These are phyloP conservation scores for Dyspetes luteomarginatus DNA, from an alignment of 2,888 invertebrate genomes.

Conservation along the genomic window DNA sequence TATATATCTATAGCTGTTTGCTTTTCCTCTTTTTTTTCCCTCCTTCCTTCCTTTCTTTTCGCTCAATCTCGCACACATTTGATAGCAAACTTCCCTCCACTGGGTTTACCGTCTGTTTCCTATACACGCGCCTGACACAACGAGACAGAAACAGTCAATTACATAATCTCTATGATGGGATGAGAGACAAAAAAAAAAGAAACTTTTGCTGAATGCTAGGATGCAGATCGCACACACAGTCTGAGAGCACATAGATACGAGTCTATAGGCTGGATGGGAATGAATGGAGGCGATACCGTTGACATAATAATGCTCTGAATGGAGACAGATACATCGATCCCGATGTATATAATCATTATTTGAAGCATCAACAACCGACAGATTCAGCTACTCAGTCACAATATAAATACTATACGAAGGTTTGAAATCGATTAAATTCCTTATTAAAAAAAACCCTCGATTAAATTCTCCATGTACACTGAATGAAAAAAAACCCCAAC, in stretches of 20 bases:
- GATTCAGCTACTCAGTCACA: too few relatives aligned
- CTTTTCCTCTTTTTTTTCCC: constrained; percentile 27
- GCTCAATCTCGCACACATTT: neutral
- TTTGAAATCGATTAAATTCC: too few relatives aligned
- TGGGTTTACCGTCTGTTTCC: constrained; percentile 3
- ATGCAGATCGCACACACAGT: constrained; percentile 11
- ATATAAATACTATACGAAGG: too few relatives aligned
- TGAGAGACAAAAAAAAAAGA: constrained; percentile 20
- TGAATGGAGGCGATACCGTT: neutral
- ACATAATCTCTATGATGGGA: constrained; percentile 29
- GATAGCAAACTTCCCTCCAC: neutral
- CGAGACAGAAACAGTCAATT: constrained; percentile 39
- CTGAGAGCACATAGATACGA: constrained; percentile 1
- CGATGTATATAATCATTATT: too few relatives aligned
- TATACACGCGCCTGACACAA: constrained; percentile 9
- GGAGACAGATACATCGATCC: neutral
- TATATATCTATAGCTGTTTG: constrained; percentile 8
- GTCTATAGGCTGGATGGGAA: constrained; percentile 9
- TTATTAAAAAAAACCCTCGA: too few relatives aligned
- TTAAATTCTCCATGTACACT: too few relatives aligned
- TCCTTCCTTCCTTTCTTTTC: constrained; percentile 20
- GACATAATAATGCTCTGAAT: constrained; percentile 38
- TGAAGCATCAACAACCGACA: too few relatives aligned
- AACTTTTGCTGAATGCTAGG: constrained; percentile 15
- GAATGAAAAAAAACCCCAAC: too few relatives aligned